Evolutionary conservation across 2,113 vertebrate genomes (phyloP), one percentile per base, ranked within the genome.

Genomic region (Nerophis ophidion): DNA sequence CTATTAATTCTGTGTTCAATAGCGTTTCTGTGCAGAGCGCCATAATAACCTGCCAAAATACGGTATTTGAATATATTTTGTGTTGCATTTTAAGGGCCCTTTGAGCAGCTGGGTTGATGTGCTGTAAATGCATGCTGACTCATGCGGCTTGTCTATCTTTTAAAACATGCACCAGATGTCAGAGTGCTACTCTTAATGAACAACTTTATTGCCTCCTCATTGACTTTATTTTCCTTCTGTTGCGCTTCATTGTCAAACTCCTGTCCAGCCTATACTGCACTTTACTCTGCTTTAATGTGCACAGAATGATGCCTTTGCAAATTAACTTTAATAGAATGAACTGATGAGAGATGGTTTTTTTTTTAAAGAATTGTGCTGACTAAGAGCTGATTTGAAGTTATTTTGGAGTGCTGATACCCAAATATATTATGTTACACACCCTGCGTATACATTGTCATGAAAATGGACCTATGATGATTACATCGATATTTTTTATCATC

Each of bases 91-190:
- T 70, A 83, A 3, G 36, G 54, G 50, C 49, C 62, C 81, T 72
- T 71, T 63, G 60, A 68, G 66, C 64, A 64, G 47, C 67, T 67
- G 71, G 68, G 79, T 75, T 79, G 67, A 83, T 61, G 75, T 77
- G 72, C 48, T 58, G 45, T 54, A 74, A 83, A 86, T 72, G 68
- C 63, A 50, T 58, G 75, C 79, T 81, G 81, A 85, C 76, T 83
- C 73, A 77, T 65, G 60, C 45, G 6, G 51, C 47, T 50, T 7
- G 1, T 61, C 57, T 71, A 35, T 47, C 63, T 60, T 49, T 45
- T 47, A 7, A 56, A 57, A 67, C 49, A 65, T 40, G 61, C 16
- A 11, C 51, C 53, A 56, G 66, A 36, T 71, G 61, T 44, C 44
- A 44, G 1, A 42, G 53, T 38, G 58, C 40, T 56, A 26, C 17